These are phyloP conservation scores for Drosophila sordidula DNA, from an alignment of 2,888 invertebrate species.

Conservation along the genomic window DNA sequence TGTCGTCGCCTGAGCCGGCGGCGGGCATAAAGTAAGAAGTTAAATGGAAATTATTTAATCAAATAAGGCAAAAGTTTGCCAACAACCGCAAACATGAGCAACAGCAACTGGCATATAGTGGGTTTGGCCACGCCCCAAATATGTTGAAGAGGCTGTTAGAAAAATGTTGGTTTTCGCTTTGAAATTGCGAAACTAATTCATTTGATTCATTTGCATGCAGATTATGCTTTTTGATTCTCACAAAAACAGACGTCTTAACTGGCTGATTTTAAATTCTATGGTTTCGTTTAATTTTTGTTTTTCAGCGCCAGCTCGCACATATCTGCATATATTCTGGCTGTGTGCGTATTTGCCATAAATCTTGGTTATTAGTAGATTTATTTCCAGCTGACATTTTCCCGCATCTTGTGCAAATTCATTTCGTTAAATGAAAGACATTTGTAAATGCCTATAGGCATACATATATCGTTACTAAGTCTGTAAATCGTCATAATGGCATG, in stretches of 20 bases:
- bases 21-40: conserved; percentile 58
- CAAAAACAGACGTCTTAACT: conserved; percentile 35
- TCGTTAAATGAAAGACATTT: conserved; percentile 38
- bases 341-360: conserved; percentile 62
- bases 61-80: conserved; percentile 66
- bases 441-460: neutral
- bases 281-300: conserved; percentile 14
- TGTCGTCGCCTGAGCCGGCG: conserved; percentile 20
- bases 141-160: conserved; percentile 3
- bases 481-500: conserved; percentile 24
- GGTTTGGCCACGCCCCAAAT: conserved; percentile 8
- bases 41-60: conserved; percentile 81
- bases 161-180: conserved; percentile 39
- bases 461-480: neutral
- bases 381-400: conserved; percentile 69
- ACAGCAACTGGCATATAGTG: conserved; percentile 34
- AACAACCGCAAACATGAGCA: conserved; percentile 45
- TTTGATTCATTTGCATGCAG: conserved; percentile 76
- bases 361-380: conserved; percentile 77
- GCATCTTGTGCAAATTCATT: conserved; percentile 61
- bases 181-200: conserved; percentile 74
- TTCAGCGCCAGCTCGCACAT: conserved; percentile 7
- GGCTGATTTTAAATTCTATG: conserved; percentile 40
- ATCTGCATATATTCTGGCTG: neutral
- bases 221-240: conserved; percentile 62